phyloP scores from a whole-genome alignment of 2,113 vertebrate genomes.

The Camarhynchus parvulus region DNA sequence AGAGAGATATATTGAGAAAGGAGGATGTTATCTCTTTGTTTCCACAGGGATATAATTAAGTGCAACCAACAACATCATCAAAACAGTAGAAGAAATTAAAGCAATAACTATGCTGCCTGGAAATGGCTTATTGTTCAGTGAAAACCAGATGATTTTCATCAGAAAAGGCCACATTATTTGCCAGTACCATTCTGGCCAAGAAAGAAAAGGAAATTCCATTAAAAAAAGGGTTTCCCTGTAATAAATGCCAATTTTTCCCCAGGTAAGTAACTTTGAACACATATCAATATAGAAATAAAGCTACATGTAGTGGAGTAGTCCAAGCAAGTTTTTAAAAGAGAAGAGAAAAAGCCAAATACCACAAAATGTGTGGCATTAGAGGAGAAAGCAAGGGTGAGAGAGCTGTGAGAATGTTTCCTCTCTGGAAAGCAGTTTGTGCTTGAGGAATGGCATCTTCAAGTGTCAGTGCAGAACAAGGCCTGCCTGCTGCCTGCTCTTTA shows the following conservation, averaged over 20 bases:
- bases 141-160: slow-evolving; percentile 27
- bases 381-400: background rate
- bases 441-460: background rate
- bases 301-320: background rate
- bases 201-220: slow-evolving; percentile 2
- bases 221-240: background rate
- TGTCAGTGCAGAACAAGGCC: background rate
- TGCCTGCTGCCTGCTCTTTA: background rate
- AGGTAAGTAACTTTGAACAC: background rate
- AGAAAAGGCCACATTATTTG: background rate
- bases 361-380: background rate
- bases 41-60: slow-evolving; percentile 64
- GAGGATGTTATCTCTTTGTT: slow-evolving; percentile 57
- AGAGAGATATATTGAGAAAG: slow-evolving; percentile 46
- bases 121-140: slow-evolving; percentile 45
- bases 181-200: background rate
- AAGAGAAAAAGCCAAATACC: background rate
- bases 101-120: slow-evolving; percentile 37
- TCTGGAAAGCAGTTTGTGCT: background rate
- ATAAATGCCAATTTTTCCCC: background rate
- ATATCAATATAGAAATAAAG: background rate
- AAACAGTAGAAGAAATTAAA: slow-evolving; percentile 53
- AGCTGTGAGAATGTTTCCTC: background rate
- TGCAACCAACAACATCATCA: slow-evolving; percentile 41
- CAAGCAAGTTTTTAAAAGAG: background rate